Base-by-base conservation (phyloP, 2,888 invertebrate genomes). In the Lasioglossum vierecki region DNA sequence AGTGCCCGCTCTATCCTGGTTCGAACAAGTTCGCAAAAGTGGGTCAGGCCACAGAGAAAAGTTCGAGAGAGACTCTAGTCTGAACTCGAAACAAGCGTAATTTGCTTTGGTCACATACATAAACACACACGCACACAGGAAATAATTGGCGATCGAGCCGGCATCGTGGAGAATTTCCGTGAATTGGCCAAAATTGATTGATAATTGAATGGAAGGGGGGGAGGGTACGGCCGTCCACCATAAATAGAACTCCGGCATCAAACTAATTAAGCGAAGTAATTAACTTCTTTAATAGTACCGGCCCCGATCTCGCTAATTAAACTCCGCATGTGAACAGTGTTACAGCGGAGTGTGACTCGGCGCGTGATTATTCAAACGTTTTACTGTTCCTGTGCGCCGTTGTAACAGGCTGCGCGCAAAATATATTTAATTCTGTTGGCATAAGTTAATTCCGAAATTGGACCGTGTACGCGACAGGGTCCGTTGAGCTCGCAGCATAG, bases 271-370 rank as follows among this genome's bases (percentile, higher is more conserved):
- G 49, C 63, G 60, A 22, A 77, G 63, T 66, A 77, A 74, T 71
- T 66, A 77, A 68, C 49, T 78, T 82, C 46, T 68, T 78, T 73
- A 76, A 80, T 73, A 66, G 44, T 49, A 66, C 57, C 26, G n/a
- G 13, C 5, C 9, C 39, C 49, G n/a, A n/a, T n/a, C 57, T 30
- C 46, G 26, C 41, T 46, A 46, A 80, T 80, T 76, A 76, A 76
- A 76, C 39, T 80, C 53, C 49, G 44, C 18, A 60, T 30, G 53
- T 26, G 49, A n/a, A 49, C 49, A 5, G 53, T 6, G 49, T 76
- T 63, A 63, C 30, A 66, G n/a, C 26, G 13, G 39, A 46, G 46
- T 63, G 30, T n/a, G 66, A 66, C 35, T 66, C 30, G 35, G 46
- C 35, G 30, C 15, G 44, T 26, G 41, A 18, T 63, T 26, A 41